Percentiles rank a stretch among this genome's conserved stretches.
These are phyloP conservation scores for Palythoa grandis DNA, from an alignment of 92 coral and sea anemone genomes.

Conservation along the genomic window DNA sequence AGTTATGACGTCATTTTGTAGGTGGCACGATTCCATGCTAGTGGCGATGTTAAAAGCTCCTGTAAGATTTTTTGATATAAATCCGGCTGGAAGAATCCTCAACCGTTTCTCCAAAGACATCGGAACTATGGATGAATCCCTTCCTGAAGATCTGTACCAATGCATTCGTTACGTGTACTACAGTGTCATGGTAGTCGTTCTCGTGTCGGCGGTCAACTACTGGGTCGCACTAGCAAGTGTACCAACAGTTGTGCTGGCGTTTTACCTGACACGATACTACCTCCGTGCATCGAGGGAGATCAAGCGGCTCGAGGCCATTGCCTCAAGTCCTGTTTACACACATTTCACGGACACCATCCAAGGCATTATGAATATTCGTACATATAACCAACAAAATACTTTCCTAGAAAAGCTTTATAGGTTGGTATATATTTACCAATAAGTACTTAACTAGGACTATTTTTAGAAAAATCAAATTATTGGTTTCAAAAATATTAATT, in stretches of 20 bases:
- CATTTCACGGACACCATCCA: conserved; percentile 57
- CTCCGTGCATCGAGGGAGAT: conserved; percentile 58
- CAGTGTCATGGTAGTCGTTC: conserved; percentile 9
- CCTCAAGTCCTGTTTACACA: conserved; percentile 54
- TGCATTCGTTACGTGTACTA: conserved; percentile 22
- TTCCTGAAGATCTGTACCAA: conserved; percentile 34
- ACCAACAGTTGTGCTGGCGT: conserved; percentile 22
- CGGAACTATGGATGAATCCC: conserved; percentile 24
- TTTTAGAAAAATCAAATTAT: no score
- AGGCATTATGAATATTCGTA: conserved; percentile 51
- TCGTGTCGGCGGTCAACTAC: conserved; percentile 23
- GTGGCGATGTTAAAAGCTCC: conserved; percentile 15
- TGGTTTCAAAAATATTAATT: no score
- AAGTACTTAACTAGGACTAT: neutral
- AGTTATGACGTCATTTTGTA: neutral
- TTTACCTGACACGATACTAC: conserved; percentile 43
- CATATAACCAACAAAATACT: conserved; percentile 50
- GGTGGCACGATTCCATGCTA: conserved; percentile 37
- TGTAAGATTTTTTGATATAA: conserved; percentile 28
- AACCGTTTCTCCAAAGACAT: conserved; percentile 41
- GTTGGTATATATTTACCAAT: neutral
- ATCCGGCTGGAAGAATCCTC: conserved; percentile 25
- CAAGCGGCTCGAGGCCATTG: conserved; percentile 60
- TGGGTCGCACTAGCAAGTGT: conserved; percentile 23
- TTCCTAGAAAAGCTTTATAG: conserved; percentile 37